Percentiles rank a stretch among this genome's conserved stretches.
Evolutionary conservation across 2,113 vertebrate species (phyloP).

Genomic region (Mixornis gularis): DNA sequence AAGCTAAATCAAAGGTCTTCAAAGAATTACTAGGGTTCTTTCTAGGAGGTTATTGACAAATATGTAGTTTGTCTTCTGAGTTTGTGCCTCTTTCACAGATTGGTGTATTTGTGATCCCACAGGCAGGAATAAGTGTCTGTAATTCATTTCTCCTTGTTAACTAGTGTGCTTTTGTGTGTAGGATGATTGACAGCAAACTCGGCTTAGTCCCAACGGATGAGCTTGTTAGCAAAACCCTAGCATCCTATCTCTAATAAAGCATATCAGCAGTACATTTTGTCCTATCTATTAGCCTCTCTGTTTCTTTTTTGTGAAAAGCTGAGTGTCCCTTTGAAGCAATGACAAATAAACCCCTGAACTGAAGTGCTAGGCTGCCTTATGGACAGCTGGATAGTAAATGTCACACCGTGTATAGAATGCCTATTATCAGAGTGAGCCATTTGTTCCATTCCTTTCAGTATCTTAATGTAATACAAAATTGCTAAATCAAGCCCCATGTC

Average conservation of each 20-base stretch:
- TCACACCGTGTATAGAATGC: constrained; percentile 86
- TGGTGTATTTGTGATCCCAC: constrained; percentile 84
- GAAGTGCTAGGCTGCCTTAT: constrained; percentile 86
- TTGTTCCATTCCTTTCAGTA: constrained; percentile 84
- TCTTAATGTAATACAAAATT: constrained; percentile 88
- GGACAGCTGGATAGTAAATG: constrained; percentile 90
- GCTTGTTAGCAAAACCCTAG: constrained; percentile 87
- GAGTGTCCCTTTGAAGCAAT: constrained; percentile 88
- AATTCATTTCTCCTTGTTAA: constrained; percentile 84
- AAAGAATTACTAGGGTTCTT: constrained; percentile 81
- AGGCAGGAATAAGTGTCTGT: constrained; percentile 83
- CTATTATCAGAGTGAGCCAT: constrained; percentile 88
- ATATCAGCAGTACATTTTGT: constrained; percentile 88
- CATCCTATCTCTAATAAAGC: constrained; percentile 87
- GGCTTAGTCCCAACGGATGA: constrained; percentile 83
- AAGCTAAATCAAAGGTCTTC: constrained; percentile 82
- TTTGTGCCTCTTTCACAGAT: constrained; percentile 83
- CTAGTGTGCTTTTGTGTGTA: constrained; percentile 79
- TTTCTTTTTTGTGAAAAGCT: constrained; percentile 89
- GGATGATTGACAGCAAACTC: constrained; percentile 88
- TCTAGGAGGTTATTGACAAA: constrained; percentile 85
- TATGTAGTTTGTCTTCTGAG: constrained; percentile 81
- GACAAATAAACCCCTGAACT: constrained; percentile 88
- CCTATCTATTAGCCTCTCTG: constrained; percentile 89
- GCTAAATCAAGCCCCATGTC: constrained; percentile 89